Base-by-base conservation (phyloP, 2,797 vertebrate species). In the Acrocephalus scirpaceus region DNA sequence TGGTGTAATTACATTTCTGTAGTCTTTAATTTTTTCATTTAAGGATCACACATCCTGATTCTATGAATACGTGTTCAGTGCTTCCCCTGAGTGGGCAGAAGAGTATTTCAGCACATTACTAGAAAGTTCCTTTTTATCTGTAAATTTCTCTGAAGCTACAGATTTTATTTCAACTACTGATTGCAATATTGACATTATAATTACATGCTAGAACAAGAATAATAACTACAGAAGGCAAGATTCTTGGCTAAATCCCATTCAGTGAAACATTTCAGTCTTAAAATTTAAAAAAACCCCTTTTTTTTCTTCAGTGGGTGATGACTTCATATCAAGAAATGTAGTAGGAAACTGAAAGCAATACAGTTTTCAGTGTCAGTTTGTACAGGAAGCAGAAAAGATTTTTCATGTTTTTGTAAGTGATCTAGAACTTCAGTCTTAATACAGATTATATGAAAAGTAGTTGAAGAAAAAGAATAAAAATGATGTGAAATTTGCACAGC, bases 1-100 rank as follows among this genome's bases (percentile, higher is more conserved):
- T 70, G 86, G 83, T 87, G 66, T 95, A 96, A 93, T 95, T 95
- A 95, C 48, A 82, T 90, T 95, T 92, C 61, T 87, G 34, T 61
- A 92, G 83, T 77, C 94, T 92, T 95, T 85, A 90, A 88, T 94
- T 95, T 96, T 96, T 97, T 93, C 88, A 93, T 95, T 96, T 96
- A 93, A 90, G 93, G 92, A 96, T 96, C 94, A 92, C 88, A 84
- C 79, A 62, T 94, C 27, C 20, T 93, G 73, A 82, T 90, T 92
- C 57, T 79, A 38, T 92, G 83, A 94, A 92, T 95, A 44, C 2
- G 2, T 47, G 62, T 78, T 86, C 58, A 75, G 74, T 2, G 7
- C 34, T 93, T 92, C 91, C 80, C 74, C 67, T 76, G 53, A 92
- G 75, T 64, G 83, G 77, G 94, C 57, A 90, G 77, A 76, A 70